Percentiles rank a stretch among this genome's conserved stretches.
phyloP scores from a whole-genome alignment of 2,797 vertebrate genomes.

The Chaunax sp. region DNA sequence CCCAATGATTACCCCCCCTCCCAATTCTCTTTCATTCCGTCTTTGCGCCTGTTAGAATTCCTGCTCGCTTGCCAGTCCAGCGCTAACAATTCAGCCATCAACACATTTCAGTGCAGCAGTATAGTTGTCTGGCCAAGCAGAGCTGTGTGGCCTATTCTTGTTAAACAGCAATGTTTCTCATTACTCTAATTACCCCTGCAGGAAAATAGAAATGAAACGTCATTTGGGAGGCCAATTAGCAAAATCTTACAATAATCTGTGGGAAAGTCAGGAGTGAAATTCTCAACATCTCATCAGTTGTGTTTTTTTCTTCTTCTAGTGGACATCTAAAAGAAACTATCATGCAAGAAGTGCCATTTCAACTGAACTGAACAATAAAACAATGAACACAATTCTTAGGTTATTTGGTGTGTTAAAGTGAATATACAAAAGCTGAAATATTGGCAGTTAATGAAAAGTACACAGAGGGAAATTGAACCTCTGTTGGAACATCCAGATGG shows the following conservation, averaged over 20 bases:
- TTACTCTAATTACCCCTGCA: constrained; percentile 65
- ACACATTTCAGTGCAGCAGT: constrained; percentile 30
- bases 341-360: no score
- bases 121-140: constrained; percentile 18
- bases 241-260: constrained; percentile 38
- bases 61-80: constrained; percentile 43
- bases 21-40: constrained; percentile 25
- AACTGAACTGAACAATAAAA: no score
- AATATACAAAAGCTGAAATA: background rate
- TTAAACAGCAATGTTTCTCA: constrained; percentile 50
- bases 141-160: constrained; percentile 36
- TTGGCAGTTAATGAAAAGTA: background rate
- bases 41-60: constrained; percentile 40
- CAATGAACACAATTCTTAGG: no score
- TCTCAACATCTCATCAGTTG: constrained; percentile 27
- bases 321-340: no score
- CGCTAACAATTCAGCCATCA: constrained; percentile 48
- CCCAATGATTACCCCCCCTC: constrained; percentile 61
- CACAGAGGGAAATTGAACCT: background rate
- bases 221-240: constrained; percentile 56
- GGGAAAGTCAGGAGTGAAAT: constrained; percentile 40
- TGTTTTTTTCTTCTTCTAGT: no score
- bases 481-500: background rate
- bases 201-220: constrained; percentile 55
- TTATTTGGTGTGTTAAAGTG: background rate